Percentiles rank a stretch among this genome's conserved stretches.
Evolutionary conservation across 1,140 invertebrate genomes (phyloP).

Genomic region (Diorhabda carinulata): DNA sequence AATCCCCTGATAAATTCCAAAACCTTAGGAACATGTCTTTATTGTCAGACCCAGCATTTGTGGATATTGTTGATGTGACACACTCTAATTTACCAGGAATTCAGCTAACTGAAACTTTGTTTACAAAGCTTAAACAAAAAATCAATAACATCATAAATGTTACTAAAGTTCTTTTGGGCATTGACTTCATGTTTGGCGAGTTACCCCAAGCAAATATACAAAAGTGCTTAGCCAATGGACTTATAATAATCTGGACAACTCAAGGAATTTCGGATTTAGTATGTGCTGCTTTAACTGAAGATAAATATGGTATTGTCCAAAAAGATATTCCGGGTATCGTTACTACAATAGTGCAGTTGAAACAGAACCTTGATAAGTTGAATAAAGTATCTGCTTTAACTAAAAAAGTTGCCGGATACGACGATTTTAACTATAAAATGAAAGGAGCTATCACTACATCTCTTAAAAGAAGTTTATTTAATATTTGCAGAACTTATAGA

Average conservation of each 20-base stretch:
- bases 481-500: conserved; percentile 64
- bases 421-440: conserved; percentile 58
- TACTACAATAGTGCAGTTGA: conserved; percentile 59
- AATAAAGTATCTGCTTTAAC: conserved; percentile 60
- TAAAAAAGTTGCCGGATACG: conserved; percentile 57
- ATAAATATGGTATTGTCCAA: conserved; percentile 75
- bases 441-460: conserved; percentile 58
- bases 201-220: conserved; percentile 62
- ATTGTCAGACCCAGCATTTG: not conserved
- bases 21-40: conserved; percentile 39
- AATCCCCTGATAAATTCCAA: conserved; percentile 25
- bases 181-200: conserved; percentile 69
- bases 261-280: conserved; percentile 66
- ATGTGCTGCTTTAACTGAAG: conserved; percentile 66
- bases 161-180: conserved; percentile 55
- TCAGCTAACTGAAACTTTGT: conserved; percentile 11
- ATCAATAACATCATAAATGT: conserved; percentile 18
- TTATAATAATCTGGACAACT: conserved; percentile 65
- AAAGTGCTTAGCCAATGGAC: conserved; percentile 60
- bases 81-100: conserved; percentile 17
- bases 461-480: conserved; percentile 70
- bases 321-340: conserved; percentile 70
- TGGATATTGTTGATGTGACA: conserved; percentile 23
- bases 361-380: conserved; percentile 66
- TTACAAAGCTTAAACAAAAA: conserved; percentile 25